phyloP scores from a whole-genome alignment of 2,797 vertebrate species.

The Tolypeutes matacus region DNA sequence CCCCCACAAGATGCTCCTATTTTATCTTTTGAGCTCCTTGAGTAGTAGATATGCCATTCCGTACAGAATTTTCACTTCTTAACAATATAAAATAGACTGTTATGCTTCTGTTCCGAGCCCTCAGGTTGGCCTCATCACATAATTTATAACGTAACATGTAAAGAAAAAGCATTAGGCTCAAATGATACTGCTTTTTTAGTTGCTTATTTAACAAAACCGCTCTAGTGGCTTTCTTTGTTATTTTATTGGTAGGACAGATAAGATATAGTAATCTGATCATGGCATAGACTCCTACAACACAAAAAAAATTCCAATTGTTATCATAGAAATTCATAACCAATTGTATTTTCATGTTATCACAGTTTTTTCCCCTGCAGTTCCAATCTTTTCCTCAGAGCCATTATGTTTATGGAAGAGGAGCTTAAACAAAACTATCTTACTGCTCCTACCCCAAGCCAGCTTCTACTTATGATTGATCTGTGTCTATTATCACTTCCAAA shows the following conservation, averaged over 20 bases:
- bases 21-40: neutral
- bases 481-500: constrained; percentile 17
- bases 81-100: neutral
- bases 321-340: constrained; percentile 2
- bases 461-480: neutral
- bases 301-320: constrained; percentile 9
- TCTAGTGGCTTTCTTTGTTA: neutral
- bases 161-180: neutral
- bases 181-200: neutral
- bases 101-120: neutral
- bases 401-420: constrained; percentile 23
- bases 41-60: neutral
- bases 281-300: neutral
- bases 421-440: neutral
- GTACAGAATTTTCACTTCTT: neutral
- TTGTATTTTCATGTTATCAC: neutral
- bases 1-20: fast-evolving
- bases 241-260: neutral
- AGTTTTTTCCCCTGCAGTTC: neutral
- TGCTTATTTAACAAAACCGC: constrained; percentile 46
- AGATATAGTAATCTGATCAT: neutral
- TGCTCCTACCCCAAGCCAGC: neutral
- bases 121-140: neutral
- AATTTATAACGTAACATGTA: neutral
- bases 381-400: constrained; percentile 3